Conservation (phyloP, 1,140 invertebrate genomes). For the Bombus affinis region DNA sequence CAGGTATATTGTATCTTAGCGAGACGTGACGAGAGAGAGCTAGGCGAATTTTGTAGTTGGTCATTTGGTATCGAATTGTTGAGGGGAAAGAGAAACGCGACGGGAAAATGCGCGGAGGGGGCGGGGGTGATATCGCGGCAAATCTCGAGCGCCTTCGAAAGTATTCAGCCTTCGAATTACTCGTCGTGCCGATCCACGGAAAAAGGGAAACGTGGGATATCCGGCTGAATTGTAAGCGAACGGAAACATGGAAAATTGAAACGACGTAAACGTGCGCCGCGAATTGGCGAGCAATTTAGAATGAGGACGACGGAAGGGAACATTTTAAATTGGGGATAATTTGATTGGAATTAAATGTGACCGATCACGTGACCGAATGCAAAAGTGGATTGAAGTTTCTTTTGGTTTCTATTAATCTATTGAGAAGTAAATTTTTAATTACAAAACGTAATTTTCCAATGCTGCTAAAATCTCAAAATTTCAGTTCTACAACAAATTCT, state of each 20-base stretch:
- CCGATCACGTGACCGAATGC: neutral
- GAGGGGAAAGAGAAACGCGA: neutral
- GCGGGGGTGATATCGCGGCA: neutral
- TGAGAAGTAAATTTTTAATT: no score
- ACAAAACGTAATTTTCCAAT: no score
- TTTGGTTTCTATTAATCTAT: neutral
- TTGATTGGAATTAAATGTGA: constrained; percentile 21
- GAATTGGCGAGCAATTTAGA: neutral
- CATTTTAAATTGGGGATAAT: neutral
- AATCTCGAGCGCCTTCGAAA: constrained; percentile 32
- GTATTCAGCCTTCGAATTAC: constrained; percentile 37
- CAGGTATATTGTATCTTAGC: neutral
- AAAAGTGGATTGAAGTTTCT: neutral
- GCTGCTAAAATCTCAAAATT: no score
- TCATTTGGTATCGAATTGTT: neutral
- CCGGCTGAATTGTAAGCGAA: constrained; percentile 22
- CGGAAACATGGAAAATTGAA: constrained; percentile 38
- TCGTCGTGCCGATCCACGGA: neutral
- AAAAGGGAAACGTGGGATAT: constrained; percentile 16
- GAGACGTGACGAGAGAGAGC: neutral
- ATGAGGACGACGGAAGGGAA: neutral
- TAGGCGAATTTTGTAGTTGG: constrained; percentile 18
- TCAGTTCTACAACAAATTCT: no score
- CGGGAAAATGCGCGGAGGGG: neutral
- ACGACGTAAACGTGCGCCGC: neutral